These are phyloP conservation scores for Chesias legatella DNA, from an alignment of 2,888 invertebrate species.

Conservation along the genomic window DNA sequence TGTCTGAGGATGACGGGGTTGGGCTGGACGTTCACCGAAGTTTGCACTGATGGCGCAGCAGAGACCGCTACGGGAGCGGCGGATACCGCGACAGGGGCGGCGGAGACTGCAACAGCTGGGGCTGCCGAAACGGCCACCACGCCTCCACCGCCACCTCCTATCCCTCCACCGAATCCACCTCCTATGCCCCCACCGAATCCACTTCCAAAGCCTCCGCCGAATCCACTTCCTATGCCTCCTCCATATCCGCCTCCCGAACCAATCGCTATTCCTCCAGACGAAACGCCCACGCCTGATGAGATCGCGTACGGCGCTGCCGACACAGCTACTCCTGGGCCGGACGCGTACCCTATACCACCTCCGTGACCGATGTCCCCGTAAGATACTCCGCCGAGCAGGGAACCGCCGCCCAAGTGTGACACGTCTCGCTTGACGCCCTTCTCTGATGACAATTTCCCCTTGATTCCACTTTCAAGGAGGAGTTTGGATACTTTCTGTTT, in stretches of 20 bases:
- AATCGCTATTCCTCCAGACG: slow-evolving; percentile 2
- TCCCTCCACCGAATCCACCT: not conserved
- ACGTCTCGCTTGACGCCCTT: slow-evolving; percentile 65
- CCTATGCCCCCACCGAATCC: slow-evolving; percentile 1
- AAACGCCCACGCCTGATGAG: slow-evolving; percentile 8
- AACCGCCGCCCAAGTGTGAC: slow-evolving; percentile 8
- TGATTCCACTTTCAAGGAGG: slow-evolving; percentile 57
- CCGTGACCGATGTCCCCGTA: slow-evolving; percentile 9
- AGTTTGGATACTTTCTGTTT: slow-evolving; percentile 59
- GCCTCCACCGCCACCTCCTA: not conserved
- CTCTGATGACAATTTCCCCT: slow-evolving; percentile 46
- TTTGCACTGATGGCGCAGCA: slow-evolving; percentile 52
- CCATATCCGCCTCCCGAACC: slow-evolving; percentile 6
- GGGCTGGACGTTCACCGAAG: slow-evolving; percentile 61
- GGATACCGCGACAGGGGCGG: slow-evolving; percentile 27
- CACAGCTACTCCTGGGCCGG: slow-evolving; percentile 13
- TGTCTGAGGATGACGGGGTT: slow-evolving; percentile 70
- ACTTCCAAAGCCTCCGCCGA: not conserved
- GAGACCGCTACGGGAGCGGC: slow-evolving; percentile 33
- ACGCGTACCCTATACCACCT: slow-evolving; percentile 9
- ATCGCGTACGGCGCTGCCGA: slow-evolving; percentile 5
- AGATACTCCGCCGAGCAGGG: slow-evolving; percentile 3
- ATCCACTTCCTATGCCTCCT: slow-evolving; percentile 2
- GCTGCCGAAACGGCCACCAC: slow-evolving; percentile 16
- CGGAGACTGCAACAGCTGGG: slow-evolving; percentile 21